Conservation (phyloP, 2,888 invertebrate species). For the Hirtodrosophila cameraria region DNA sequence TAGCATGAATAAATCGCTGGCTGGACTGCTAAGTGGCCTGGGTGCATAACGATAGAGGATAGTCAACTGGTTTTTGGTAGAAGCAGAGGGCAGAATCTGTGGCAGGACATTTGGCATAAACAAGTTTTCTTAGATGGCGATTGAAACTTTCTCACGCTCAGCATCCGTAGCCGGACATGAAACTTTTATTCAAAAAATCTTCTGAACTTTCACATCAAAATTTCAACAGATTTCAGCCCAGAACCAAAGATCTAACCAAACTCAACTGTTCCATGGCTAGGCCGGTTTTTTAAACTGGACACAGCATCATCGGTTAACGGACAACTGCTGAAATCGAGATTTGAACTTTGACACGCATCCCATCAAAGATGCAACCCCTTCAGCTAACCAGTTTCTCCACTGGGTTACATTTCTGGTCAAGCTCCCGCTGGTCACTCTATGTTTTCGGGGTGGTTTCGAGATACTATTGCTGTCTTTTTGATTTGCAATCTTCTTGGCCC, state of each 20-base stretch:
- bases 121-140: conserved; percentile 49
- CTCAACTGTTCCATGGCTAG: conserved; percentile 33
- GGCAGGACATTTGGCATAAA: conserved; percentile 63
- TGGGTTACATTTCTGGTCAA: conserved; percentile 55
- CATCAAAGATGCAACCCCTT: conserved; percentile 69
- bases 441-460: conserved; percentile 52
- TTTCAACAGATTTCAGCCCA: conserved; percentile 74
- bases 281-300: conserved; percentile 76
- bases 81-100: conserved; percentile 30
- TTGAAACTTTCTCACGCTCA: conserved; percentile 71
- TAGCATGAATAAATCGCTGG: conserved; percentile 68
- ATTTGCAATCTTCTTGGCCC: conserved; percentile 63
- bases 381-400: conserved; percentile 60
- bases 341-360: conserved; percentile 75
- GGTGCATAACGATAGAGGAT: conserved; percentile 25
- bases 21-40: conserved; percentile 52
- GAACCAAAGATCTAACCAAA: conserved; percentile 15
- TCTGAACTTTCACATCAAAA: conserved; percentile 77
- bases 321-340: conserved; percentile 40
- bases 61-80: conserved; percentile 33
- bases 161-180: conserved; percentile 69
- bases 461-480: conserved; percentile 48
- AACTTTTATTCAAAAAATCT: conserved; percentile 74
- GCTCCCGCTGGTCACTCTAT: conserved; percentile 7
- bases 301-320: conserved; percentile 58